Evolutionary conservation across 2,113 vertebrate genomes (phyloP).

Genomic region (Steatornis caripensis): DNA sequence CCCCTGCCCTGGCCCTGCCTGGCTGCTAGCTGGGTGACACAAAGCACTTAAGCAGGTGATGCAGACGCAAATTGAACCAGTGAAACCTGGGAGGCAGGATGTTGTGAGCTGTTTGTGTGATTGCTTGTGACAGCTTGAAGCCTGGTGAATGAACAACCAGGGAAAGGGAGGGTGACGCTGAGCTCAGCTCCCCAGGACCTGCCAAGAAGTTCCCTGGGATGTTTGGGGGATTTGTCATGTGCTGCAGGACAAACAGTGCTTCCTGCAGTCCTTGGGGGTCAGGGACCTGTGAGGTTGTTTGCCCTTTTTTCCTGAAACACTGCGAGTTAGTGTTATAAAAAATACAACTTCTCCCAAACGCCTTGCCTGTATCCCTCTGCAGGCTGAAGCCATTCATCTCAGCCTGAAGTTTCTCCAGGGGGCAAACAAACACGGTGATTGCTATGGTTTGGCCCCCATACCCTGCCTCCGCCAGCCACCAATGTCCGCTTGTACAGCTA

Average conservation of each 20-base stretch:
- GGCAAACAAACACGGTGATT: background rate
- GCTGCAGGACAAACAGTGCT: background rate
- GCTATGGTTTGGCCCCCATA: fast-evolving
- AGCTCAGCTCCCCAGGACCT: background rate
- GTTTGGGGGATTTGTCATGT: background rate
- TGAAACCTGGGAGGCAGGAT: background rate
- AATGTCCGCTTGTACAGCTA: background rate
- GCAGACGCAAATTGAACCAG: background rate
- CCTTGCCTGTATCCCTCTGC: fast-evolving
- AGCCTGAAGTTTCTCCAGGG: background rate
- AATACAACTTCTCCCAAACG: background rate
- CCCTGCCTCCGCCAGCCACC: background rate
- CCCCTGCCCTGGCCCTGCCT: background rate
- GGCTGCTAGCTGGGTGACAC: background rate
- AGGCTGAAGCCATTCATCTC: background rate
- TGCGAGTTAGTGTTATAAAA: background rate
- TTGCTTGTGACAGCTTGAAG: background rate
- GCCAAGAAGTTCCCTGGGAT: background rate
- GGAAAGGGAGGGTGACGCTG: background rate
- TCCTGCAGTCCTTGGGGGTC: background rate
- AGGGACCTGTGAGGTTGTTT: background rate
- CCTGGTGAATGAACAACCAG: fast-evolving
- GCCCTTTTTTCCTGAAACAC: background rate
- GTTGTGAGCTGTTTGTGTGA: background rate
- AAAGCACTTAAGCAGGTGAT: background rate